These are phyloP conservation scores for Drosophila sp. DNA, from an alignment of 1,140 invertebrate genomes.

Conservation along the genomic window DNA sequence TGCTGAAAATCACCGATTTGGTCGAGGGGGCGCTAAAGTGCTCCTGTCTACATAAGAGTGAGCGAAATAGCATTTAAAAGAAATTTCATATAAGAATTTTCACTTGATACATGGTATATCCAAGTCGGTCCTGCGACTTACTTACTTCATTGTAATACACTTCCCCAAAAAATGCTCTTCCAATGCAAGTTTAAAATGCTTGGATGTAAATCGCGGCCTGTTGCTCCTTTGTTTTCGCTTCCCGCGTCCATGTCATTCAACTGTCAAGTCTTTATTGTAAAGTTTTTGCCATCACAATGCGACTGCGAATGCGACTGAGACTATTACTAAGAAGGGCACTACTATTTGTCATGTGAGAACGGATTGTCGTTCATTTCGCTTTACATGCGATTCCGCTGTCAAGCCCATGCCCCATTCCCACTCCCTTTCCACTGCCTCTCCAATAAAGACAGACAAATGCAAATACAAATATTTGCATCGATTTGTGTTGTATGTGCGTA, in stretches of 20 bases:
- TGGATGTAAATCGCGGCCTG: no score
- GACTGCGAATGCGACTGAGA: neutral
- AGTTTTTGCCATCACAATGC: neutral
- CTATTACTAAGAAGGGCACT: neutral
- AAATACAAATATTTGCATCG: constrained; percentile 81
- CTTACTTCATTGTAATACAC: no score
- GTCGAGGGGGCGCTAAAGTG: no score
- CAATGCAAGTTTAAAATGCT: no score
- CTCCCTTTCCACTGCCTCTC: constrained; percentile 34
- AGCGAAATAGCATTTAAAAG: no score
- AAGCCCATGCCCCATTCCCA: neutral
- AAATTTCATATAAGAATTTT: no score
- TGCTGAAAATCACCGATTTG: no score
- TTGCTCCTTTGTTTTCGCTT: no score
- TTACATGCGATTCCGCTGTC: constrained; percentile 11
- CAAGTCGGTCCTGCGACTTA: no score
- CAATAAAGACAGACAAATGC: constrained; percentile 66
- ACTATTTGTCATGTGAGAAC: constrained; percentile 4
- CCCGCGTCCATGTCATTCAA: neutral
- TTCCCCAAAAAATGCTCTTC: no score
- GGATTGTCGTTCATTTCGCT: neutral
- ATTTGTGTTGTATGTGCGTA: constrained; percentile 63
- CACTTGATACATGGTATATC: no score
- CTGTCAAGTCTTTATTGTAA: constrained; percentile 5
- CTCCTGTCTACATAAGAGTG: no score